phyloP scores from a whole-genome alignment of 2,888 invertebrate genomes.

The Sarcophaga caerulescens region DNA sequence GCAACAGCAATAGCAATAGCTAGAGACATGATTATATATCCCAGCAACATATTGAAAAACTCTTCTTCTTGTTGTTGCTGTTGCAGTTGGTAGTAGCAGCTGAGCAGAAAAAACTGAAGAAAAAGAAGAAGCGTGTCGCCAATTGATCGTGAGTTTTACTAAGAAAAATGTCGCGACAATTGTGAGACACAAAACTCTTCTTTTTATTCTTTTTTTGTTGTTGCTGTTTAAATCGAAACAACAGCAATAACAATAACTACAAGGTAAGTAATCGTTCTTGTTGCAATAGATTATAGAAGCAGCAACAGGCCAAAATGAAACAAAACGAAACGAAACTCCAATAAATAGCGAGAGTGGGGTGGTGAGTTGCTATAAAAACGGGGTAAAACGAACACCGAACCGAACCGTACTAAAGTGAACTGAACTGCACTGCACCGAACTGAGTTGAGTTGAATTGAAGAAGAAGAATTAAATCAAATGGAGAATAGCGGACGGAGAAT shows the following conservation, averaged over 20 bases:
- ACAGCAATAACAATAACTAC: background rate
- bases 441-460: too few species aligned
- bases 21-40: background rate
- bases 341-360: slow-evolving; percentile 42
- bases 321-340: slow-evolving; percentile 64
- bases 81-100: slow-evolving; percentile 8
- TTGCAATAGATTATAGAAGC: background rate
- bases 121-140: slow-evolving; percentile 79
- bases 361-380: slow-evolving; percentile 18
- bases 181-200: slow-evolving; percentile 68
- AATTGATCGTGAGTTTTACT: slow-evolving; percentile 80
- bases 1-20: slow-evolving; percentile 13
- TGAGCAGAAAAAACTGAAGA: slow-evolving; percentile 12
- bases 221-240: slow-evolving; percentile 32
- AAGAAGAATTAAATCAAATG: too few species aligned
- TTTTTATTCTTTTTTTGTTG: slow-evolving; percentile 25
- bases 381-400: slow-evolving; percentile 33
- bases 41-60: slow-evolving; percentile 23
- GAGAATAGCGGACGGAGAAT: slow-evolving; percentile 75
- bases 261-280: slow-evolving; percentile 28
- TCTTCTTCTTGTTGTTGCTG: background rate
- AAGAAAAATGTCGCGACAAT: slow-evolving; percentile 80
- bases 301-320: slow-evolving; percentile 37
- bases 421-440: too few species aligned
- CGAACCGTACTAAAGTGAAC: background rate